These are phyloP conservation scores for Apantesis nais DNA, from an alignment of 2,888 invertebrate species.

Conservation along the genomic window DNA sequence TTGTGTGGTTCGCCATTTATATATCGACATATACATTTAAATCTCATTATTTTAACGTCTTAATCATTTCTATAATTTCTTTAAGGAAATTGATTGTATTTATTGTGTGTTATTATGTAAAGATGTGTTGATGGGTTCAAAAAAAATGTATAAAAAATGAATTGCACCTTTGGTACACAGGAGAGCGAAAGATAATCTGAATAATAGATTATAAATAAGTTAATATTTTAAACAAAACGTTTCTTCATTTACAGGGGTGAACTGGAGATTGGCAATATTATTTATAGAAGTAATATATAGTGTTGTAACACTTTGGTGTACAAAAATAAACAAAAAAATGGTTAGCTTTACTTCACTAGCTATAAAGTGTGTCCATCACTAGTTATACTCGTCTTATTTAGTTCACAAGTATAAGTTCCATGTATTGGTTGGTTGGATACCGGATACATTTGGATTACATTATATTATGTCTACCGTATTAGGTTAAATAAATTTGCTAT, in stretches of 20 bases:
- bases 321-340: conserved; percentile 45
- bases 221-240: conserved; percentile 47
- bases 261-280: conserved; percentile 53
- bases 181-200: conserved; percentile 52
- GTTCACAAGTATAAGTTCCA: conserved; percentile 54
- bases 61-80: conserved; percentile 50
- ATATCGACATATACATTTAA: conserved; percentile 46
- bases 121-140: conserved; percentile 34
- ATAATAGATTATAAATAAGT: conserved; percentile 53
- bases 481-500: conserved; percentile 82
- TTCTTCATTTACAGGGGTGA: conserved; percentile 48
- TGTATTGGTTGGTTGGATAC: conserved; percentile 58
- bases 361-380: conserved; percentile 50
- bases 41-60: conserved; percentile 62
- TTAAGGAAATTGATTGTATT: conserved; percentile 57
- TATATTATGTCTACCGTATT: conserved; percentile 76
- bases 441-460: conserved; percentile 61
- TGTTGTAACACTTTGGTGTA: conserved; percentile 48
- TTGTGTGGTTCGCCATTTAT: conserved; percentile 53
- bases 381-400: conserved; percentile 45
- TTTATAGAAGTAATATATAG: conserved; percentile 41
- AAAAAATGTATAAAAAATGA: conserved; percentile 37
- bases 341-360: conserved; percentile 47
- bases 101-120: conserved; percentile 56
- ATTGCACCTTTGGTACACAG: conserved; percentile 28